Base-by-base conservation (phyloP, 2,888 invertebrate species). In the Monoplex corrugatus region DNA sequence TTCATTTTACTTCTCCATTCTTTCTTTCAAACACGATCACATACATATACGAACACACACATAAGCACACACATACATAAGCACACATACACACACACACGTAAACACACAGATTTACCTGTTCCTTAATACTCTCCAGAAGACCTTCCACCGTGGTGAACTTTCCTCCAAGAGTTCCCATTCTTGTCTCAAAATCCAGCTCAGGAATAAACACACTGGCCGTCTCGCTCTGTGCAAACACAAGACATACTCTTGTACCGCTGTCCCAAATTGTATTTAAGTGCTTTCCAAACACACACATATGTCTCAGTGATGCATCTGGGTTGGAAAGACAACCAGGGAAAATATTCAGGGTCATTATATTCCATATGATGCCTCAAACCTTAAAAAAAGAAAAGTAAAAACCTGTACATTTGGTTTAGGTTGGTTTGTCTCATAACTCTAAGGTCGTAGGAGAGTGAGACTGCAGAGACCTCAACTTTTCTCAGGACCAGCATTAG, bases 81-180 rank as follows among this genome's bases (percentile, higher is more conserved):
- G 10, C 10, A 10, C 50, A 50, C 68, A 68, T 19, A 8, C 68
- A 68, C 28, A 10, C 28, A 28, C 19, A 19, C 68, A 10, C 68
- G 3, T 23, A 19, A 3, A 5, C 68, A 68, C 68, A 19, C 40
- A 10, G 23, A 82, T 63, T 50, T 90, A 96, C 95, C 94, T 96
- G 95, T 0, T 98, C 98, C 92, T 97, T 97, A 44, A 98, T 97
- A 35, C 98, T 98, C 0, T 96, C 94, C 72, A 99, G 95, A 35
- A 99, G 96, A 0, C 99, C 99, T 96, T 99, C 99, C 0, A 99
- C 97, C 0, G 99, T 99, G 0, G 98, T 98, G 96, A 99, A 99
- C 87, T 98, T 97, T 0, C 99, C 99, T 8, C 98, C 98, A 38
- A 99, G 96, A 3, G 99, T 98, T 10, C 97, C 97, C 0, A 98